Evolutionary conservation across 2,888 invertebrate species (phyloP).

Genomic region (Eristalis intricaria): DNA sequence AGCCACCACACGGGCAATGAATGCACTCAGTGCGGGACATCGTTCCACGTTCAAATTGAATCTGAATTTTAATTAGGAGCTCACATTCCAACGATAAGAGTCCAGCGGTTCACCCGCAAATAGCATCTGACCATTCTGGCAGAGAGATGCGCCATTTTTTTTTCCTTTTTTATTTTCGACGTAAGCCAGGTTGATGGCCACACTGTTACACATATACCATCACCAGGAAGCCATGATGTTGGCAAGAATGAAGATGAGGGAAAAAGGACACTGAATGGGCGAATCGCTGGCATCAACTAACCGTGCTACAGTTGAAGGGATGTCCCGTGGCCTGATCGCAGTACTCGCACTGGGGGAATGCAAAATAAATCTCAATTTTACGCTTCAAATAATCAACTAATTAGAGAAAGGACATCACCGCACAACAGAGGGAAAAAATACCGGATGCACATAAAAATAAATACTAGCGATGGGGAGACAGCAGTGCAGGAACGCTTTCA

Average conservation of each 20-base stretch:
- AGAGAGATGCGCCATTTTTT: conserved; percentile 3
- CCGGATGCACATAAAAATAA: conserved; percentile 44
- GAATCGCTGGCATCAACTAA: not conserved
- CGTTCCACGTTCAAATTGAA: conserved; percentile 18
- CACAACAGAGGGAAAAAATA: conserved; percentile 13
- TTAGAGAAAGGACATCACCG: conserved; percentile 56
- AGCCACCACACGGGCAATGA: not conserved
- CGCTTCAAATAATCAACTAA: conserved; percentile 67
- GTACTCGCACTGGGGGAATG: conserved; percentile 15
- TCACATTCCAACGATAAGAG: conserved; percentile 36
- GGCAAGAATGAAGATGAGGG: not conserved
- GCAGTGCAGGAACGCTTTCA: not conserved
- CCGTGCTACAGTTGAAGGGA: not conserved
- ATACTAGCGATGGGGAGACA: conserved; percentile 17
- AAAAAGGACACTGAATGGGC: not conserved
- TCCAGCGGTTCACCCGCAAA: conserved; percentile 23
- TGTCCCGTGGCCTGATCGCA: not conserved
- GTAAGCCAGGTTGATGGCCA: conserved; percentile 57
- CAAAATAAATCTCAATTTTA: conserved; percentile 70
- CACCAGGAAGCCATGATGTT: not conserved
- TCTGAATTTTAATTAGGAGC: conserved; percentile 51
- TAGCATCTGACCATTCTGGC: conserved; percentile 24
- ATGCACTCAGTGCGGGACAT: not conserved
- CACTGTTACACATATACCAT: conserved; percentile 9
- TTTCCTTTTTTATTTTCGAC: conserved; percentile 16